Base-by-base conservation (phyloP, 2,888 invertebrate genomes). In the Urechis unicinctus region DNA sequence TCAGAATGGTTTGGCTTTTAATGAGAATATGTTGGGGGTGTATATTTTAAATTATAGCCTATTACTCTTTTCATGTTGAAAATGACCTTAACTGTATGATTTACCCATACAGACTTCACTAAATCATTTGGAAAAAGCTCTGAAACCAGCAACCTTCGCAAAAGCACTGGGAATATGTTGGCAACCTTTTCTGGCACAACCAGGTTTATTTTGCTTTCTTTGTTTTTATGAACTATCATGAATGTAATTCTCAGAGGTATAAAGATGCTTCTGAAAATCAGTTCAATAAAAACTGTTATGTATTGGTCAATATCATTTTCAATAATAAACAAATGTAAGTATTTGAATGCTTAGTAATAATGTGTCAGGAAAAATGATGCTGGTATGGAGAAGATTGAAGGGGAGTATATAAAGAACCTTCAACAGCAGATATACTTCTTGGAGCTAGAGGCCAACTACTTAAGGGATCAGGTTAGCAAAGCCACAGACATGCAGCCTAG, bases 381-480 rank as follows among this genome's bases (percentile, higher is more conserved):
- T 25, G 55, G 56, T 30, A n/a, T 58, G n/a, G 55, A 55, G 24
- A 22, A 50, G 21, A 72, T 76, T 48, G 76, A 76, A 50, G 66
- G 67, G 9, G 77, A 77, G 52, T 78, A 78, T 63, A 77, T 78
- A 41, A 77, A 77, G 55, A 77, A 77, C 60, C 65, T 78, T 22
- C 78, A 78, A 56, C 75, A 77, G 58, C 78, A 78, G 58, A 73
- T 78, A 42, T 78, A 78, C 61, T 77, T 75, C 61, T 64, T 78
- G 46, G 78, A 78, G 53, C 68, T 77, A 31, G 78, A 78, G 54
- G 69, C 75, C 24, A 75, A 72, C 58, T 77, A 75, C 66, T 62
- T 78, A 50, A 67, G 77, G 43, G 74, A 77, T 29, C 76, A 75
- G 58, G 70, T 75, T 3, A 60, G 66, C 30, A 77, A 75, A 61